Conservation (phyloP, 2,797 vertebrate species). For the Prionace glauca region DNA sequence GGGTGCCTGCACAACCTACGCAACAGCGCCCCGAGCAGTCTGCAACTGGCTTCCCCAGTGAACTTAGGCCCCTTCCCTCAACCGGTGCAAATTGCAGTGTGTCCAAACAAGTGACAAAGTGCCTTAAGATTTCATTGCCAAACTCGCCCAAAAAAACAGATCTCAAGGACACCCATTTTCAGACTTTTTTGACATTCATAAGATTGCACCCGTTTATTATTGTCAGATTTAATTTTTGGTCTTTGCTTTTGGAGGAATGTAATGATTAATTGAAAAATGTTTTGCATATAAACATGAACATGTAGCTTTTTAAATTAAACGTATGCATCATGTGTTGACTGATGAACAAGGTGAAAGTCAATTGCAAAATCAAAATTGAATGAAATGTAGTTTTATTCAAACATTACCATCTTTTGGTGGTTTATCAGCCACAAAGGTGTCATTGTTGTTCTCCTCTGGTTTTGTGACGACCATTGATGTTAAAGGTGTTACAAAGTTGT, state of each 20-base stretch:
- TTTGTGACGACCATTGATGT: slow-evolving; percentile 97
- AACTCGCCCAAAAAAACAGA: no score
- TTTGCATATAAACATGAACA: background rate
- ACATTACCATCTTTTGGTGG: slow-evolving; percentile 67
- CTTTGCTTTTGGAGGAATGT: background rate
- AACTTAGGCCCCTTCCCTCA: no score
- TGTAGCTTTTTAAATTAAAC: background rate
- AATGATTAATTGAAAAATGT: background rate
- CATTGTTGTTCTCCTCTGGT: slow-evolving; percentile 59
- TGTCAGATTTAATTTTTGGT: background rate
- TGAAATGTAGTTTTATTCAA: background rate
- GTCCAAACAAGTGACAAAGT: no score
- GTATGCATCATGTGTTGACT: background rate
- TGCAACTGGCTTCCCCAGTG: no score
- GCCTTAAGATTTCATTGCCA: no score
- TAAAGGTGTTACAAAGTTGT: slow-evolving; percentile 84
- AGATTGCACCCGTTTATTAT: background rate
- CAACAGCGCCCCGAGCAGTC: no score
- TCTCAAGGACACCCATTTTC: no score
- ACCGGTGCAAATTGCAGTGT: no score
- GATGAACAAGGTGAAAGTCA: background rate
- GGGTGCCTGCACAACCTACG: no score
- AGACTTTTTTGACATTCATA: no score
- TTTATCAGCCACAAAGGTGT: slow-evolving; percentile 71
- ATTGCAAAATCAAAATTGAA: background rate